phyloP scores from a whole-genome alignment of 92 coral and sea anemone genomes.

The Blastomussa wellsi region DNA sequence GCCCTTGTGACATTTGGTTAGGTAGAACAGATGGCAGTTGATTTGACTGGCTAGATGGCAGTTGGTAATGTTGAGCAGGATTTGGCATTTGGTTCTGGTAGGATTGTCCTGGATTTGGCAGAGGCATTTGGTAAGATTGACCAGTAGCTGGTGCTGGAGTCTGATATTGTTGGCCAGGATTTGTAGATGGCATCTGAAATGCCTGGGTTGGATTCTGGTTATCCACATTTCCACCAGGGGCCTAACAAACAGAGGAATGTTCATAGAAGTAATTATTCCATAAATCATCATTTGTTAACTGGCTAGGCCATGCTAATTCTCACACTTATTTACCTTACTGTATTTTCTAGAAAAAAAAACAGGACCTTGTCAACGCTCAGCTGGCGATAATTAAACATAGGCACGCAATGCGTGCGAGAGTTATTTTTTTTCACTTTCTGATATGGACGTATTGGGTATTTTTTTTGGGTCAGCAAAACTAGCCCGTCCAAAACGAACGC shows the following conservation, averaged over 20 bases:
- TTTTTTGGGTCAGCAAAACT: no score
- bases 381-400: no score
- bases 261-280: not conserved
- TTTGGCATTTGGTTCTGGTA: conserved; percentile 5
- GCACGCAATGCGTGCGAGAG: no score
- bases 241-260: conserved; percentile 6
- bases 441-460: no score
- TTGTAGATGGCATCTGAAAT: conserved; percentile 22
- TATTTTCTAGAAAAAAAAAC: not conserved
- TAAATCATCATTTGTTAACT: not conserved
- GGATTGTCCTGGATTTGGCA: conserved; percentile 17
- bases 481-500: no score
- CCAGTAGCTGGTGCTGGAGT: conserved; percentile 16
- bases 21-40: conserved; percentile 2
- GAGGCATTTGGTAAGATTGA: conserved; percentile 30
- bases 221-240: conserved; percentile 7
- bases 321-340: not conserved
- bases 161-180: conserved; percentile 11
- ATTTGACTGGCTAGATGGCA: not conserved
- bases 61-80: conserved; percentile 1
- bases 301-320: not conserved
- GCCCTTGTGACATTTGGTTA: not conserved
- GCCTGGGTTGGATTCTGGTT: conserved; percentile 23
- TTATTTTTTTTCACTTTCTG: no score
- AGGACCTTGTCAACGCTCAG: no score